Base-by-base conservation (phyloP, 2,888 invertebrate species). In the Dioctria linearis region DNA sequence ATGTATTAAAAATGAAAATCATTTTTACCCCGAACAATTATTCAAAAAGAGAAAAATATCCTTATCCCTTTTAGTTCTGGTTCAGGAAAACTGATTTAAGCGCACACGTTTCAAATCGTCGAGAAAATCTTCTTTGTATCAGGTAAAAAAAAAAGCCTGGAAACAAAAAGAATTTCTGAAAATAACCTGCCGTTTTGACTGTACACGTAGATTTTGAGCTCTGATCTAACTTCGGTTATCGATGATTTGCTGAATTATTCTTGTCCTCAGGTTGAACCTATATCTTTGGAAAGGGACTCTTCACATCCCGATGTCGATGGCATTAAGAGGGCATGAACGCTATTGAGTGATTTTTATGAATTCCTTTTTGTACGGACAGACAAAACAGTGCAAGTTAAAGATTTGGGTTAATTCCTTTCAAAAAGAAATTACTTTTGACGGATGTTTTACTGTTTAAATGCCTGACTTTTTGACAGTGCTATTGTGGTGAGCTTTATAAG, bases 21-120 rank as follows among this genome's bases (percentile, higher is more conserved):
- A 69, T 69, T 69, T 69, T 69, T 69, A 69, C 51, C 51, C 4
- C 51, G 69, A 69, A 69, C 69, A 69, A 69, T 69, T 69, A 54
- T 13, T 49, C 5, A 49, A 69, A 25, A 25, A 25, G 25, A 25
- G 25, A 25, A 25, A 25, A 25, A 25, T 25, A 25, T 25, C 25
- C 49, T 69, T 54, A 69, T 69, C 69, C 69, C 11, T 43, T 69
- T 69, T 69, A 69, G 69, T 69, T 69, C 69, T 69, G 69, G 69
- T 69, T 69, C 69, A 69, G 49, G 37, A 49, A n/a, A 69, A 69
- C 51, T 69, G 69, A 49, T 69, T 69, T 51, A 51, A 39, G 25
- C 25, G 51, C 39, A 51, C 69, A 69, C 69, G 69, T 69, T 69
- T 51, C 39, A 51, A 25, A 69, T 51, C 51, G 69, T 37, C 49